Percentiles rank a stretch among this genome's conserved stretches.
phyloP scores from a whole-genome alignment of 2,797 vertebrate genomes.

The Galaxias olidus region DNA sequence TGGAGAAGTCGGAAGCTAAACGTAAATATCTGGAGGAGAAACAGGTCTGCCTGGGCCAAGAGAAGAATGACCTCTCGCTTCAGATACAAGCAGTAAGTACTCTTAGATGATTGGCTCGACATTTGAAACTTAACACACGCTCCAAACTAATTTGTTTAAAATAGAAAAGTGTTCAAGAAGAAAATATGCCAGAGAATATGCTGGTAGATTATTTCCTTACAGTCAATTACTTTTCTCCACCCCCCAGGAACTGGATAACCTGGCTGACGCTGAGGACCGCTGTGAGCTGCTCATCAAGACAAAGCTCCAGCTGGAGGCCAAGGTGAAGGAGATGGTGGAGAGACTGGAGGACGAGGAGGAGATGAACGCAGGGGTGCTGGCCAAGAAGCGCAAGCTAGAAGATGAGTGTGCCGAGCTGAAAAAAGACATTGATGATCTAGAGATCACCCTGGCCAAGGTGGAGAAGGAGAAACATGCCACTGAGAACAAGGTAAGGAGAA shows the following conservation, averaged over 20 bases:
- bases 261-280: constrained; percentile 90
- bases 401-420: constrained; percentile 92
- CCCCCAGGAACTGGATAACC: constrained; percentile 89
- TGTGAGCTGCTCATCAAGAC: constrained; percentile 93
- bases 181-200: not conserved
- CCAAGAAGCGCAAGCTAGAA: constrained; percentile 90
- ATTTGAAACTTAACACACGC: too few species aligned
- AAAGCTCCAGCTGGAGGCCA: constrained; percentile 91
- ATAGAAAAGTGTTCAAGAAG: not conserved
- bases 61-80: constrained; percentile 89
- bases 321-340: constrained; percentile 87
- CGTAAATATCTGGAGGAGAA: constrained; percentile 91
- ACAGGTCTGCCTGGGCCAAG: constrained; percentile 85
- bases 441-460: constrained; percentile 90
- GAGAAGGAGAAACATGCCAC: constrained; percentile 94
- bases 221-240: not conserved
- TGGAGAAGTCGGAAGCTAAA: constrained; percentile 84
- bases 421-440: constrained; percentile 93
- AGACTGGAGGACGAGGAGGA: constrained; percentile 93
- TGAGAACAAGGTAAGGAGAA: constrained; percentile 84
- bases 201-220: too few species aligned
- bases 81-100: constrained; percentile 88
- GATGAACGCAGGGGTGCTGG: constrained; percentile 81
- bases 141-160: not conserved
- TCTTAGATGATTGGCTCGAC: not conserved